These are phyloP conservation scores for Glaucopsyche alexis DNA, from an alignment of 2,888 invertebrate genomes.

Conservation along the genomic window DNA sequence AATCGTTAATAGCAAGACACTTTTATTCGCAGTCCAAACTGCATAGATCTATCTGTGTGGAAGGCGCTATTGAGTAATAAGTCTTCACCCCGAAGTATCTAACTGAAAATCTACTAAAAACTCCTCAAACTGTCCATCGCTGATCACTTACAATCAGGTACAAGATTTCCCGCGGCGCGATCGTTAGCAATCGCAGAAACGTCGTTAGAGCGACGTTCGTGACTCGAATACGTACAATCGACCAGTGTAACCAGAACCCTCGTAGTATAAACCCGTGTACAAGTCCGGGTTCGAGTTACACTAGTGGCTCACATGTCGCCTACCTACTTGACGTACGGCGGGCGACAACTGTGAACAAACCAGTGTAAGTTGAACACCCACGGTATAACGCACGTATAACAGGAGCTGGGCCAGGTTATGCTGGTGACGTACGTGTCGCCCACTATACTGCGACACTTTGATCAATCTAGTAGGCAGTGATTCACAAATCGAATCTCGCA, in stretches of 20 bases:
- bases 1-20: too few species aligned
- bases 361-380: not conserved
- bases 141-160: conserved; percentile 33
- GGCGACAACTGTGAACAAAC: not conserved
- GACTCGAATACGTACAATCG: conserved; percentile 55
- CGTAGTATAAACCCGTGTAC: not conserved
- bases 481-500: conserved; percentile 38
- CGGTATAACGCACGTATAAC: not conserved
- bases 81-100: too few species aligned
- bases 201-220: conserved; percentile 57
- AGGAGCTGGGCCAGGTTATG: not conserved
- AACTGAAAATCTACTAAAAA: too few species aligned
- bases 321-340: not conserved
- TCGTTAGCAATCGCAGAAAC: conserved; percentile 66
- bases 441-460: conserved; percentile 34
- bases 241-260: conserved; percentile 13
- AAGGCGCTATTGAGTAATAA: too few species aligned
- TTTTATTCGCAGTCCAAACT: too few species aligned
- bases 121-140: not conserved
- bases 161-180: conserved; percentile 52
- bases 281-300: not conserved
- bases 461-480: conserved; percentile 41
- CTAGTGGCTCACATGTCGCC: not conserved
- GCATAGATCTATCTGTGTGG: too few species aligned
- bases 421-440: not conserved